phyloP scores from a whole-genome alignment of 2,888 invertebrate genomes.

The Temnothorax unifasciatus region DNA sequence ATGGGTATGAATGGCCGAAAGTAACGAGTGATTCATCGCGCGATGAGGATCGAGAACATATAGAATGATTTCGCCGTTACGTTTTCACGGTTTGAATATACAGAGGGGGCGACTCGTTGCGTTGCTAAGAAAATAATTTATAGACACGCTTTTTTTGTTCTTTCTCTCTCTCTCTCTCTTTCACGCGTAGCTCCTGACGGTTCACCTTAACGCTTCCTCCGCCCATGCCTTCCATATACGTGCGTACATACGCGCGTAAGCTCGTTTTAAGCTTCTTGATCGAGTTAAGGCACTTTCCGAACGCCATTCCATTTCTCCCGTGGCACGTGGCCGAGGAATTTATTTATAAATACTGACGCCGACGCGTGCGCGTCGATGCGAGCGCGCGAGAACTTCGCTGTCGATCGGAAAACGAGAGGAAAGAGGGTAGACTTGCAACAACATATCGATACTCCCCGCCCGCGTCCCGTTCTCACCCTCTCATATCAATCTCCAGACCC shows the following conservation, averaged over 20 bases:
- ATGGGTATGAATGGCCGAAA: conserved; percentile 44
- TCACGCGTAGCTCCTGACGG: neutral
- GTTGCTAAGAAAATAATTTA: conserved; percentile 18
- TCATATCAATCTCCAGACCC: conserved; percentile 57
- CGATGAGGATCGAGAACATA: neutral
- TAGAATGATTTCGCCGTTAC: neutral
- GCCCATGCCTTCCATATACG: neutral
- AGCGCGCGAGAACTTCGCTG: conserved; percentile 27
- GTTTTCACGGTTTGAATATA: neutral
- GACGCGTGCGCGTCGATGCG: conserved; percentile 52
- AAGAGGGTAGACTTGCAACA: conserved; percentile 33
- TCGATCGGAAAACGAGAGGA: conserved; percentile 18
- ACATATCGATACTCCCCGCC: conserved; percentile 30
- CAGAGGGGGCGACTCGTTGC: neutral
- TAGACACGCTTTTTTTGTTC: neutral
- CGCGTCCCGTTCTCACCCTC: neutral
- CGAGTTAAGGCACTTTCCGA: conserved; percentile 73
- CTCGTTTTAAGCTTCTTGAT: conserved; percentile 60
- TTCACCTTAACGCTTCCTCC: neutral
- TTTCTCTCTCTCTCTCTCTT: no score
- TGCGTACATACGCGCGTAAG: neutral
- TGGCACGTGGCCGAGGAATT: conserved; percentile 79
- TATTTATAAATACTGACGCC: conserved; percentile 78
- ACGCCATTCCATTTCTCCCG: conserved; percentile 74
- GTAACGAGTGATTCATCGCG: conserved; percentile 36